Evolutionary conservation across 2,888 invertebrate genomes (phyloP).

Genomic region (Spilosoma lubricipeda): DNA sequence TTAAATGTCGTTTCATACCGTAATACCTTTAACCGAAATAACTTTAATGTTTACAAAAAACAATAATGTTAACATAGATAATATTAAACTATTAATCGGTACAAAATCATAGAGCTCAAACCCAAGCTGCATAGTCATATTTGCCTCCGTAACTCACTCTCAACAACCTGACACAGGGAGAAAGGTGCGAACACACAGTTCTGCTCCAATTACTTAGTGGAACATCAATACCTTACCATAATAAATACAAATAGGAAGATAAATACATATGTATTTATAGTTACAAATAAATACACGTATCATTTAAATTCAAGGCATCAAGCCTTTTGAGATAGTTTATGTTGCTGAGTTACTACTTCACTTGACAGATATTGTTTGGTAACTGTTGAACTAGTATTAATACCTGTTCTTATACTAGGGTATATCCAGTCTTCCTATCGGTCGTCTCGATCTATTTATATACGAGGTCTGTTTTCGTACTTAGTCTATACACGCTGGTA

Average conservation of each 20-base stretch:
- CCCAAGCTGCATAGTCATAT: slow-evolving; percentile 13
- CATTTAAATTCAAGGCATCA: background rate
- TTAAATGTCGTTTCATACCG: no score
- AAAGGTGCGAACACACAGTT: slow-evolving; percentile 35
- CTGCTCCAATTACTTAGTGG: slow-evolving; percentile 18
- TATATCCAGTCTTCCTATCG: background rate
- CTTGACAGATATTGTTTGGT: background rate
- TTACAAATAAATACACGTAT: background rate
- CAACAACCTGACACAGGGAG: slow-evolving; percentile 20
- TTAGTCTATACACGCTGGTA: background rate
- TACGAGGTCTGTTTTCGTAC: background rate
- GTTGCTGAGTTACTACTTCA: background rate
- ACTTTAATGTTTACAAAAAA: background rate
- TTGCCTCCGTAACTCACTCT: slow-evolving; percentile 21
- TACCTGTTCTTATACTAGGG: background rate
- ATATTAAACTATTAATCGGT: slow-evolving; percentile 3
- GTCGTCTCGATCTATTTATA: background rate
- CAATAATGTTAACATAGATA: background rate
- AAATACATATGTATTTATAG: background rate
- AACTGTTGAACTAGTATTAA: background rate
- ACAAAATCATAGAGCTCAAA: no score
- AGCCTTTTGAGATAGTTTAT: background rate
- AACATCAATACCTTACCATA: slow-evolving; percentile 4
- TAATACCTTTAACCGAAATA: no score
- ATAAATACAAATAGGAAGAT: background rate